Percentiles rank a stretch among this genome's conserved stretches.
phyloP scores from a whole-genome alignment of 1,140 invertebrate species.

The Penaeus indicus region DNA sequence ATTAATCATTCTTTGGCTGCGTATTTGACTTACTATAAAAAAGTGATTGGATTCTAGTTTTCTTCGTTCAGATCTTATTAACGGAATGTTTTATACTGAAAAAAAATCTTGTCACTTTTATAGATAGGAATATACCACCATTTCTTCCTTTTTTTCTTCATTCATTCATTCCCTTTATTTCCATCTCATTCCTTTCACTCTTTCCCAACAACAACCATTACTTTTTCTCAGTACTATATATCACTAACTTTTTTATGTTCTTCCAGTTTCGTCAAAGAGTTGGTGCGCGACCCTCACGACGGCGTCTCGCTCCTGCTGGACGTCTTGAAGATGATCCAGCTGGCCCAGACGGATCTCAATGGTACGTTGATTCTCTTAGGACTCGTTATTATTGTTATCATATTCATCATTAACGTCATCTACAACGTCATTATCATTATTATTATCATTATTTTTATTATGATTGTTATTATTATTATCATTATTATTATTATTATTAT shows the following conservation, averaged over 20 bases:
- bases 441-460: too few relatives aligned
- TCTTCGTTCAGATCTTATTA: not conserved
- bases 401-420: too few relatives aligned
- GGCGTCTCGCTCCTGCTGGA: slow-evolving; percentile 85
- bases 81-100: too few relatives aligned
- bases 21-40: too few relatives aligned
- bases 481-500: too few relatives aligned
- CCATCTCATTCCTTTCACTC: not conserved
- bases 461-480: too few relatives aligned
- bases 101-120: too few relatives aligned
- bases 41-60: not conserved
- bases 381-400: not conserved
- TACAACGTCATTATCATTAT: too few relatives aligned
- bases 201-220: not conserved
- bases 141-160: too few relatives aligned
- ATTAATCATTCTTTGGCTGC: too few relatives aligned
- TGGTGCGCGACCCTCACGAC: slow-evolving; percentile 85
- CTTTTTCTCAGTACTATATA: not conserved
- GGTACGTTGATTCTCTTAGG: slow-evolving; percentile 37
- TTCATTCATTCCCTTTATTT: not conserved
- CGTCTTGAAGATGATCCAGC: slow-evolving; percentile 85
- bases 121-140: too few relatives aligned
- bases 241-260: not conserved
- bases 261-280: slow-evolving; percentile 85
- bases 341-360: slow-evolving; percentile 67